Base-by-base conservation (phyloP, 30 jellyfish, hydroid and myxozoan genomes). In the Hydractinia echinata region DNA sequence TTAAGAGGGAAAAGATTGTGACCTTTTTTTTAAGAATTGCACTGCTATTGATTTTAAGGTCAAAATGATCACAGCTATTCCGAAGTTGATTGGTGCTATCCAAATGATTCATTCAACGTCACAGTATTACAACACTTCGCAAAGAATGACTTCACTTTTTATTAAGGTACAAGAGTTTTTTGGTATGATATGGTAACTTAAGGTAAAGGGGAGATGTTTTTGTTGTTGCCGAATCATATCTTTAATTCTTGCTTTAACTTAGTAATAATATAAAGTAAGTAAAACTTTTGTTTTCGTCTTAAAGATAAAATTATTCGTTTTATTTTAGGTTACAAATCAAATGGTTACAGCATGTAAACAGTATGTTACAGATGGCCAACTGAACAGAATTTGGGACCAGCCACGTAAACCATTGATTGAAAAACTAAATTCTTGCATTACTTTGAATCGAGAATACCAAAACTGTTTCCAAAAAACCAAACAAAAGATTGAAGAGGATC, bases 301-400 rank as follows among this genome's bases (percentile, higher is more conserved):
- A 1, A 58, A 58, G 15, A 11, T 58, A 13, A 58, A 58, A 1
- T 16, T 20, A 51, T 76, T 67, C 4, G 44, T 5, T 48, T 67
- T 58, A 73, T 55, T 39, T 10, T 58, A 92, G 98, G 98, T 92
- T n/a, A 93, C 99, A 10, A 93, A 93, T 61, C 99, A 93, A 55
- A 93, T 93, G 99, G 99, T 93, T 18, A 84, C 99, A 18, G 96
- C 99, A 8, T 83, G 99, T 76, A 88, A 92, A 53, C 83, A 87
- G 30, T 84, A 87, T 76, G 85, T 93, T 68, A 93, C 99, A 4
- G 96, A 93, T 7, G 82, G 76, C 52, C 92, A 89, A 3, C 56
- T 51, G 70, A 53, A 82, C 54, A 77, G 86, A 21, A 87, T 93
- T 6, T 93, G 99, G 99, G 99, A 93, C 81, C 96, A 82, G 48